A percentile compares a stretch with the other conserved stretches of the same genome.
Conservation (phyloP, 1,140 invertebrate species). For the Cardiocondyla obscurior region DNA sequence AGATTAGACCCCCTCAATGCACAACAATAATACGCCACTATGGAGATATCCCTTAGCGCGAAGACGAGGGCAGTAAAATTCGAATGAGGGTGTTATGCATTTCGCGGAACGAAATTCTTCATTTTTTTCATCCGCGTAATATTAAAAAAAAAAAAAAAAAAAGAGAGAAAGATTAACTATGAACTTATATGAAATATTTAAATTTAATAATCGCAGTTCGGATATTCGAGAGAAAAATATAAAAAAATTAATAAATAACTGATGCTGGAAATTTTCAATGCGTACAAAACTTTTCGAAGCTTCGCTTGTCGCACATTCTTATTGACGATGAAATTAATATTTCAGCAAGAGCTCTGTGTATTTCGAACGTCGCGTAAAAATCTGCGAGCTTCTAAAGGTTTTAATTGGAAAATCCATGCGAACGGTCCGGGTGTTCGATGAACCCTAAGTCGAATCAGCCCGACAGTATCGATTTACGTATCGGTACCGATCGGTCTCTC, state of each 20-base stretch:
- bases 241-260: no score
- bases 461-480: constrained; percentile 26
- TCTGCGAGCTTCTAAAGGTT: not conserved
- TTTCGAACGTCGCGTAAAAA: not conserved
- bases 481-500: constrained; percentile 64
- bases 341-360: not conserved
- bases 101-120: not conserved
- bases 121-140: no score
- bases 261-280: not conserved
- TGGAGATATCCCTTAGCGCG: not conserved
- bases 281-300: not conserved
- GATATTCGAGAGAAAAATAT: no score
- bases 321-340: not conserved
- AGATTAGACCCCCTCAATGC: constrained; percentile 29
- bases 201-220: no score
- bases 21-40: constrained; percentile 24
- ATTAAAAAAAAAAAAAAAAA: no score
- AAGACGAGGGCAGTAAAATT: constrained; percentile 10
- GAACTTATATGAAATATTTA: not conserved
- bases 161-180: no score
- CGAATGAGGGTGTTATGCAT: constrained; percentile 12
- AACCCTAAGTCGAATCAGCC: not conserved
- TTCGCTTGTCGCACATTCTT: not conserved
- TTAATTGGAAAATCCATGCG: constrained; percentile 1
- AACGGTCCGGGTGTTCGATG: not conserved